Percentiles rank a stretch among this genome's conserved stretches.
Conservation (phyloP, 1,140 invertebrate species). For the Diorhabda carinulata region DNA sequence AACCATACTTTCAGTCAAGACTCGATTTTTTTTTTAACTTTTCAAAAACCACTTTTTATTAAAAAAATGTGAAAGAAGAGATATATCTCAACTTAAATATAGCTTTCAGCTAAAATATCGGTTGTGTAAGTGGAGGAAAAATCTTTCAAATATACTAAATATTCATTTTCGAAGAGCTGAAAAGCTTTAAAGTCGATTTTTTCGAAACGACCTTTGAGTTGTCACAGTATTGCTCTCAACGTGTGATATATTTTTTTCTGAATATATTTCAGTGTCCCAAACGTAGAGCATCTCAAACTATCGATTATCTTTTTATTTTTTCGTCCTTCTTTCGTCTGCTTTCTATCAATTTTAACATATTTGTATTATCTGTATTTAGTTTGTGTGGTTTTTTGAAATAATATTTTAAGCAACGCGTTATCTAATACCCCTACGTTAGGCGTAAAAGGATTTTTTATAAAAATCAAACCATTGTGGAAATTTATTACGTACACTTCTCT, state of each 20-base stretch:
- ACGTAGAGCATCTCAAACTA: constrained; percentile 81
- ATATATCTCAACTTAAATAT: no score
- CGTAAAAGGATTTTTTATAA: constrained; percentile 83
- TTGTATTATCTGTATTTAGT: constrained; percentile 68
- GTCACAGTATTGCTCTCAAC: no score
- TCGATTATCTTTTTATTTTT: constrained; percentile 45
- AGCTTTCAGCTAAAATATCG: no score
- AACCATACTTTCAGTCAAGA: no score
- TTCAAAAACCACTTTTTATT: no score
- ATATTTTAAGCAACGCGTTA: constrained; percentile 68
- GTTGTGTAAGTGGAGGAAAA: no score
- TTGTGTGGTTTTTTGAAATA: constrained; percentile 75
- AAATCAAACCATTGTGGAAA: constrained; percentile 60
- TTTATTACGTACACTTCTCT: constrained; percentile 8
- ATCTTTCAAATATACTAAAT: no score
- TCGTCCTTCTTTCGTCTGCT: constrained; percentile 47
- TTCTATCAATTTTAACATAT: constrained; percentile 46
- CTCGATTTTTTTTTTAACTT: no score
- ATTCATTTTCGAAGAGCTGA: no score
- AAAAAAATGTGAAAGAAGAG: no score
- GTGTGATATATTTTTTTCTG: constrained; percentile 55
- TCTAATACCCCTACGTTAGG: constrained; percentile 75
- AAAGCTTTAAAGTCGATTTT: no score
- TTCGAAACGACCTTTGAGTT: no score
- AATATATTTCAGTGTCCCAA: constrained; percentile 87